Evolutionary conservation across 2,113 vertebrate species (phyloP).

Genomic region (Morphnarchus princeps): DNA sequence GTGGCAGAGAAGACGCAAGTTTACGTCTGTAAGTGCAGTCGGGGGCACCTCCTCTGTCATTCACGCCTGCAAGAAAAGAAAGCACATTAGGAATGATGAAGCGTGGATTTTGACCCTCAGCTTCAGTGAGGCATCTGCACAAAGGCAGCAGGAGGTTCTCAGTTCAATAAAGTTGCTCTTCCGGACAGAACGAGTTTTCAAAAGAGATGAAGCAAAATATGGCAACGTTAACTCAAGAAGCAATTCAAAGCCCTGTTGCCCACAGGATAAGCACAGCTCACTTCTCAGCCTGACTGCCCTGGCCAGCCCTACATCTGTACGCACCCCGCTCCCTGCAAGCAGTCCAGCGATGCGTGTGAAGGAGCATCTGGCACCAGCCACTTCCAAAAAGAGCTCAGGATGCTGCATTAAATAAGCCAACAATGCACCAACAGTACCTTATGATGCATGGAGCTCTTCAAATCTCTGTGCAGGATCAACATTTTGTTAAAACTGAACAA

Average conservation of each 20-base stretch:
- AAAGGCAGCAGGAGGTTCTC: not conserved
- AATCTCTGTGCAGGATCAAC: not conserved
- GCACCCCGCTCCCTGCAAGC: rapidly evolving
- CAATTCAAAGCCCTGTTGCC: not conserved
- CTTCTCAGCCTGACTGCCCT: not conserved
- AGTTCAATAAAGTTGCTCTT: not conserved
- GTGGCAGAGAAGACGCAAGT: constrained; percentile 95
- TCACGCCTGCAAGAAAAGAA: constrained; percentile 83
- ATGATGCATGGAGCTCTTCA: not conserved
- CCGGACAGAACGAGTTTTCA: not conserved
- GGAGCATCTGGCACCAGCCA: not conserved
- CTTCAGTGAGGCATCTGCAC: no score
- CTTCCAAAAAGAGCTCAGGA: not conserved
- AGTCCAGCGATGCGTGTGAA: rapidly evolving
- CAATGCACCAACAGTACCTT: not conserved
- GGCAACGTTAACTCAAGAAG: rapidly evolving
- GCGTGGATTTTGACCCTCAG: not conserved
- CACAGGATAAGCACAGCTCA: not conserved
- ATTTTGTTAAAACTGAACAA: not conserved
- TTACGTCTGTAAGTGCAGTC: constrained; percentile 91
- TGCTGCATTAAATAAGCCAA: not conserved
- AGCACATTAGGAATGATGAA: rapidly evolving
- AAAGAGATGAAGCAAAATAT: not conserved
- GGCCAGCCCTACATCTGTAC: not conserved
- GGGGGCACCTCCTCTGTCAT: constrained; percentile 97